phyloP scores from a whole-genome alignment of 2,888 invertebrate species.

The Suillia variegata region DNA sequence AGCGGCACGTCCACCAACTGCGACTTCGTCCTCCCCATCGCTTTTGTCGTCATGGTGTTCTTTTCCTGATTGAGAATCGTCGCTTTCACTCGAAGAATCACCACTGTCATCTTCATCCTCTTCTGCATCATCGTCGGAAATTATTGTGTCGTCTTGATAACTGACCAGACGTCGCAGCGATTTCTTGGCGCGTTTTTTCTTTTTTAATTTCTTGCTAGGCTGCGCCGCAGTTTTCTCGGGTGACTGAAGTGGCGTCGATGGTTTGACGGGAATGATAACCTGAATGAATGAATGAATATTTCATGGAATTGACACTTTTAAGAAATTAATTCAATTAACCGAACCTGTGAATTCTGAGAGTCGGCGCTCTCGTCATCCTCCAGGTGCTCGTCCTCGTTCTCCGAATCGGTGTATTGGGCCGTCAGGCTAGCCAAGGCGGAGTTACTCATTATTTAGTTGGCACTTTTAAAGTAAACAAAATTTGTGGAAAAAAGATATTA shows the following conservation, averaged over 20 bases:
- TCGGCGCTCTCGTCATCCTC: constrained; percentile 60
- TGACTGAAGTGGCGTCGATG: constrained; percentile 35
- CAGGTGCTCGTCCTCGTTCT: constrained; percentile 82
- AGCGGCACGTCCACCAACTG: not conserved
- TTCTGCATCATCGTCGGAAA: constrained; percentile 74
- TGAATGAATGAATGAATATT: constrained; percentile 24
- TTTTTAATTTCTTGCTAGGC: constrained; percentile 7
- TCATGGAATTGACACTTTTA: not conserved
- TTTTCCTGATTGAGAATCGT: constrained; percentile 31
- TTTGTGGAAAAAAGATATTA: too few species aligned
- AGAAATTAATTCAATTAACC: not conserved
- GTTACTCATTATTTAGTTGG: constrained; percentile 50
- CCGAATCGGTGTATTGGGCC: constrained; percentile 89
- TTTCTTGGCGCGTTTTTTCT: constrained; percentile 43
- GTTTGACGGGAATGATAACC: constrained; percentile 50
- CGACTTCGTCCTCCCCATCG: not conserved
- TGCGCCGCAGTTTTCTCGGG: constrained; percentile 29
- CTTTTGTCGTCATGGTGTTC: constrained; percentile 13
- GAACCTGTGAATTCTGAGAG: constrained; percentile 59
- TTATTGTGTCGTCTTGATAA: constrained; percentile 74
- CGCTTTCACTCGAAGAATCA: constrained; percentile 55
- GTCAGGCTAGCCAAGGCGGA: constrained; percentile 82
- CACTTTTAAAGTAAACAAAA: too few species aligned
- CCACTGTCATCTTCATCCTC: constrained; percentile 61
- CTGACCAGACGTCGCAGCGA: constrained; percentile 67